Conservation (phyloP, 2,797 vertebrate species). For the Poecile montanus region DNA sequence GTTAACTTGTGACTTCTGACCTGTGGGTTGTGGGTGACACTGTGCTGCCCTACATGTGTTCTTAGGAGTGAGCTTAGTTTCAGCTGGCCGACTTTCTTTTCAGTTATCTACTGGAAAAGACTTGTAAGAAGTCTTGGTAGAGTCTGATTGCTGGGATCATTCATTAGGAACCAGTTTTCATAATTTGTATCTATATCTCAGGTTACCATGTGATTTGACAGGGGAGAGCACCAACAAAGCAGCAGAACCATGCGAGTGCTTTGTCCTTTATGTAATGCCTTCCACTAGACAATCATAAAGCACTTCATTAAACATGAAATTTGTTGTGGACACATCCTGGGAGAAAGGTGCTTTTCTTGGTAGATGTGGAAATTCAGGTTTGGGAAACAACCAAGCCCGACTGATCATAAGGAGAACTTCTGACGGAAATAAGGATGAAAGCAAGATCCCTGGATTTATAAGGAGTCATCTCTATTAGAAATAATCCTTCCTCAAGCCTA, state of each 20-base stretch:
- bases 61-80: background rate
- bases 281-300: background rate
- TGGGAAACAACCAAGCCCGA: background rate
- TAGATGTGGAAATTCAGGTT: background rate
- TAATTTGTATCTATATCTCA: fast-evolving
- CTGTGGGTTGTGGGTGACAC: background rate
- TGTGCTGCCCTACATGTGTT: fast-evolving
- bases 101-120: background rate
- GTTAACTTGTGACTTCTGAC: background rate
- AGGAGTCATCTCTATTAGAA: background rate
- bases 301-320: background rate
- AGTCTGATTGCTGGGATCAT: background rate
- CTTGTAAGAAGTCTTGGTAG: background rate
- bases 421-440: background rate
- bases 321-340: background rate
- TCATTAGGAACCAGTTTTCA: background rate
- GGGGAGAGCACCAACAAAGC: background rate
- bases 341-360: background rate
- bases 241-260: background rate
- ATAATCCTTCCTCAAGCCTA: background rate
- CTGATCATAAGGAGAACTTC: background rate
- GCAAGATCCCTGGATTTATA: background rate
- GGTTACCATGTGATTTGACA: background rate
- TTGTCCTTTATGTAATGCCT: background rate
- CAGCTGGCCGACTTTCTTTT: background rate